phyloP scores from a whole-genome alignment of 2,888 invertebrate genomes.

The Aporophyla nigra region DNA sequence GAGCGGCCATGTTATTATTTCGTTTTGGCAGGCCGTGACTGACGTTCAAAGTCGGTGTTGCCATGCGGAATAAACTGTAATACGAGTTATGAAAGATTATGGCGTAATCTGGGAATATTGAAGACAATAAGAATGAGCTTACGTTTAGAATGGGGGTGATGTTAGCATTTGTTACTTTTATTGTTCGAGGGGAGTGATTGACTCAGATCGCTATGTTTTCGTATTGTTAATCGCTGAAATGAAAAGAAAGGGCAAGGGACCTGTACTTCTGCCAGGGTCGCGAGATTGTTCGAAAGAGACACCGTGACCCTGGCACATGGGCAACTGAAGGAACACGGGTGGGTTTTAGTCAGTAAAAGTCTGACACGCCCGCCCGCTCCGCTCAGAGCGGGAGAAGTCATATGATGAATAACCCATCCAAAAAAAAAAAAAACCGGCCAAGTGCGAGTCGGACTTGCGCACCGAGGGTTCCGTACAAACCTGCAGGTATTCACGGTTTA shows the following conservation, averaged over 20 bases:
- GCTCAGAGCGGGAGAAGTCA: no score
- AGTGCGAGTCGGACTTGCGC: no score
- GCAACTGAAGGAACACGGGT: no score
- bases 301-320: no score
- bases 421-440: no score
- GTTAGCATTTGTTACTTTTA: conserved; percentile 72
- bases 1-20: conserved; percentile 86
- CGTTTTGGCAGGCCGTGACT: conserved; percentile 89
- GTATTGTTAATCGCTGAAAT: conserved; percentile 22
- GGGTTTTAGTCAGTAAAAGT: no score
- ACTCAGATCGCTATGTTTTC: conserved; percentile 42
- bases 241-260: neutral
- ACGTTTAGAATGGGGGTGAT: conserved; percentile 69
- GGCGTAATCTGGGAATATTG: conserved; percentile 90
- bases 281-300: no score
- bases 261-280: no score
- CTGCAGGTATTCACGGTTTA: no score
- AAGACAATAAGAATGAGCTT: conserved; percentile 90
- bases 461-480: no score
- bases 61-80: conserved; percentile 91
- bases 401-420: no score
- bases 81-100: conserved; percentile 90
- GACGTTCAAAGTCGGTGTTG: conserved; percentile 89
- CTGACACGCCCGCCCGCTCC: no score
- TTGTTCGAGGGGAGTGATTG: conserved; percentile 68